These are phyloP conservation scores for Verasper variegatus DNA, from an alignment of 2,113 vertebrate genomes.

Conservation along the genomic window DNA sequence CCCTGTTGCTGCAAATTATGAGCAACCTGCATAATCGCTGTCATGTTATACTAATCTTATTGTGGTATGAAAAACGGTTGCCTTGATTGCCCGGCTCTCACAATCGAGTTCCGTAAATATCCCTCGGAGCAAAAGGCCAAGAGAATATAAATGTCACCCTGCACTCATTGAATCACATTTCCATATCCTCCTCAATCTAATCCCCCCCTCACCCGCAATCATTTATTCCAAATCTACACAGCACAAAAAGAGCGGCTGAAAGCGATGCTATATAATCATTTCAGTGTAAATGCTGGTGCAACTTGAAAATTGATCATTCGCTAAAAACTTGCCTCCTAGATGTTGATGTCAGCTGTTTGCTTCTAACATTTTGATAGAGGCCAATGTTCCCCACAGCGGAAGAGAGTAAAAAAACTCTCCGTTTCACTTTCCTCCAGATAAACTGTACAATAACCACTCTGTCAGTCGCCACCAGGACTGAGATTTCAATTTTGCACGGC, in stretches of 20 bases:
- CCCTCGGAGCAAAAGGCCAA: constrained; percentile 63
- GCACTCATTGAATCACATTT: constrained; percentile 58
- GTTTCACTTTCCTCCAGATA: constrained; percentile 39
- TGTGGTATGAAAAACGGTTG: constrained; percentile 65
- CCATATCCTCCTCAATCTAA: constrained; percentile 41
- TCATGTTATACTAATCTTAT: constrained; percentile 74
- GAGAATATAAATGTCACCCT: constrained; percentile 54
- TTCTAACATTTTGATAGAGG: constrained; percentile 25
- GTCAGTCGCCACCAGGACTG: constrained; percentile 29
- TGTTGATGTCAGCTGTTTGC: constrained; percentile 49
- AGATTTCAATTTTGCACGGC: constrained; percentile 60
- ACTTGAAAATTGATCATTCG: neutral
- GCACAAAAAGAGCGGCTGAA: neutral
- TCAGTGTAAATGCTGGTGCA: neutral
- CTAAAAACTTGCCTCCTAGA: constrained; percentile 15
- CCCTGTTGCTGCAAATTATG: constrained; percentile 54
- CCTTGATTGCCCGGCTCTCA: constrained; percentile 49
- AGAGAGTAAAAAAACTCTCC: constrained; percentile 26
- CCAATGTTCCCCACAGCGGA: neutral
- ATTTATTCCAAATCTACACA: constrained; percentile 17
- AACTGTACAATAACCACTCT: constrained; percentile 54
- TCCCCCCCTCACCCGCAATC: constrained; percentile 6
- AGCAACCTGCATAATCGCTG: constrained; percentile 56
- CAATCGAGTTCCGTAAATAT: constrained; percentile 67
- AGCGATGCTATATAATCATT: neutral